Conservation (phyloP, 2,797 vertebrate species). For the Anabas testudineus region DNA sequence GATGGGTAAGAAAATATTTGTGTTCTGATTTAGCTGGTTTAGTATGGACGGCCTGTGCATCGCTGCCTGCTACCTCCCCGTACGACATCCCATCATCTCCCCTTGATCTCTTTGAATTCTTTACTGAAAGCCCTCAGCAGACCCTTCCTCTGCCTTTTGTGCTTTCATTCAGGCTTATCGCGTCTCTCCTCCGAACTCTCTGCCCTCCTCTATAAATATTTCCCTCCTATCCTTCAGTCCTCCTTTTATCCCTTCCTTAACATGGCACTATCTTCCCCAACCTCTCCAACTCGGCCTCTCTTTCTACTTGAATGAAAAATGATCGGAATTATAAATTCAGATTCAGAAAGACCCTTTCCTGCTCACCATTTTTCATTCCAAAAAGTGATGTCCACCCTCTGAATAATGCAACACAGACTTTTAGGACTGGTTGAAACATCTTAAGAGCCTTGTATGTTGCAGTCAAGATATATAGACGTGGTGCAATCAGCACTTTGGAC, state of each 20-base stretch:
- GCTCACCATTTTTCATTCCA: constrained; percentile 6
- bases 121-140: constrained; percentile 16
- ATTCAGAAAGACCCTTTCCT: constrained; percentile 10
- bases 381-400: constrained; percentile 9
- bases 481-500: too few species aligned
- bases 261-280: constrained; percentile 43
- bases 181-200: constrained; percentile 25
- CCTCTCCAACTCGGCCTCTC: constrained; percentile 31
- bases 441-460: not conserved
- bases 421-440: constrained; percentile 4
- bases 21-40: constrained; percentile 4
- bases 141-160: constrained; percentile 37
- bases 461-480: not conserved
- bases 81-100: constrained; percentile 18
- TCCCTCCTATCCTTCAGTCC: constrained; percentile 27
- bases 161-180: constrained; percentile 52
- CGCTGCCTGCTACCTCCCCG: not conserved
- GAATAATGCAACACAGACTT: constrained; percentile 26
- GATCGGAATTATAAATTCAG: constrained; percentile 35
- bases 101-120: constrained; percentile 40
- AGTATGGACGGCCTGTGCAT: not conserved
- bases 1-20: not conserved
- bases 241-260: constrained; percentile 51
- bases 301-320: constrained; percentile 33
- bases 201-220: constrained; percentile 55